These are phyloP conservation scores for Axis porcinus DNA, from an alignment of 2,113 vertebrate species.

Conservation along the genomic window DNA sequence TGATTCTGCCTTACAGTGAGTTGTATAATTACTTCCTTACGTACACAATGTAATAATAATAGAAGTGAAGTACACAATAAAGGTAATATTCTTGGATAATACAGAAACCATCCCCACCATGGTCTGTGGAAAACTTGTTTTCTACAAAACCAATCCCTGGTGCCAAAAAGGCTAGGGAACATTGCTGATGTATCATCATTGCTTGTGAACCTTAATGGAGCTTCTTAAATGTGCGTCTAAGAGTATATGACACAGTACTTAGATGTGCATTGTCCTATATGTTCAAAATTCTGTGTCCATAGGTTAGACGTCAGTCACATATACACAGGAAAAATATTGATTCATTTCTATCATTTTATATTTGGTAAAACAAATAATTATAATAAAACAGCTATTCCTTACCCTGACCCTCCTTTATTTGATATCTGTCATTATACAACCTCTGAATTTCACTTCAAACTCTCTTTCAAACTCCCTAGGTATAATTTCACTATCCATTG, in stretches of 20 bases:
- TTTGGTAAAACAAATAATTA: background rate
- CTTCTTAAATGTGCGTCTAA: background rate
- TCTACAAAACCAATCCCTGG: background rate
- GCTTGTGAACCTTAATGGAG: background rate
- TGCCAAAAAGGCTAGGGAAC: background rate
- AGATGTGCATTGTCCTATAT: background rate
- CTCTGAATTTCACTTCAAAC: background rate
- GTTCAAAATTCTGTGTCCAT: background rate
- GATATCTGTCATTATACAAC: background rate
- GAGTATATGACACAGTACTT: background rate
- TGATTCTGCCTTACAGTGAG: background rate
- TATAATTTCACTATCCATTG: background rate
- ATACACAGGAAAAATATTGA: background rate
- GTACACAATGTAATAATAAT: background rate
- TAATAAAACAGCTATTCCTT: background rate
- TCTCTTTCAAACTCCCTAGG: background rate
- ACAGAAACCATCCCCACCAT: background rate
- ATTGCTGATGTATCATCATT: background rate
- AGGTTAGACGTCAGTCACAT: background rate
- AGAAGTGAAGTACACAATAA: background rate
- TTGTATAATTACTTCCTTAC: background rate
- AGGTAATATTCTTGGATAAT: background rate
- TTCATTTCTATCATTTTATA: background rate
- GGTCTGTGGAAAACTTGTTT: background rate
- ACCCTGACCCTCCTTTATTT: background rate